Percentiles rank a stretch among this genome's conserved stretches.
Evolutionary conservation across 1,140 invertebrate genomes (phyloP).

Genomic region (Orussus abietinus): DNA sequence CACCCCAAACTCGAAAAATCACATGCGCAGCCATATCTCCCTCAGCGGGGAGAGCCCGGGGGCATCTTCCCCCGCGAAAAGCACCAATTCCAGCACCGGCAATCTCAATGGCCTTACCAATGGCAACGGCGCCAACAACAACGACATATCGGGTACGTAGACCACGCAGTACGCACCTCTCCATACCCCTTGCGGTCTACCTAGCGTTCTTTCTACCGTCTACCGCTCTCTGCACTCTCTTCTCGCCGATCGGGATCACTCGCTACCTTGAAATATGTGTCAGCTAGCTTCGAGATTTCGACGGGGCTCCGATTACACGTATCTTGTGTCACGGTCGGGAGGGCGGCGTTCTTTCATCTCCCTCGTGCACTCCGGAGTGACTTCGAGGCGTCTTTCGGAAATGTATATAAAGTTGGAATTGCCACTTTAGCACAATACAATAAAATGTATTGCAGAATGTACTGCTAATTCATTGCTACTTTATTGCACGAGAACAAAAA

Average conservation of each 20-base stretch:
- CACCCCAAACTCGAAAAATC: slow-evolving; percentile 49
- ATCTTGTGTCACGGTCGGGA: too few species aligned
- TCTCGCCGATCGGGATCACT: slow-evolving; percentile 19
- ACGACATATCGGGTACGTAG: slow-evolving; percentile 34
- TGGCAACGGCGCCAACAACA: slow-evolving; percentile 35
- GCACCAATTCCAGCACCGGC: slow-evolving; percentile 40
- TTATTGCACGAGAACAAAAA: too few species aligned
- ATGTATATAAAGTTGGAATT: too few species aligned
- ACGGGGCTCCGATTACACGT: too few species aligned
- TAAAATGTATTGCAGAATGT: too few species aligned
- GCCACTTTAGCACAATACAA: too few species aligned
- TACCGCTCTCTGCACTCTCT: slow-evolving; percentile 4
- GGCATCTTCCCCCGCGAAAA: slow-evolving; percentile 28
- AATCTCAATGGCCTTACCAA: slow-evolving; percentile 34
- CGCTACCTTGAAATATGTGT: slow-evolving; percentile 50
- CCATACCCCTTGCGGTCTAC: too few species aligned
- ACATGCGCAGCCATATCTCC: slow-evolving; percentile 48
- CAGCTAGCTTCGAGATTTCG: too few species aligned
- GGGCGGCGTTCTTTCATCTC: too few species aligned
- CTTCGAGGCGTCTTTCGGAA: background rate
- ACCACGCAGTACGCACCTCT: slow-evolving; percentile 41
- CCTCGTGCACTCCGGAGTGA: too few species aligned
- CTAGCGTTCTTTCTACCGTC: background rate
- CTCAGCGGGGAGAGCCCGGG: slow-evolving; percentile 28
- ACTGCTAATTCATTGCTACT: too few species aligned